A percentile compares a stretch with the other conserved stretches of the same genome.
phyloP scores from a whole-genome alignment of 2,113 vertebrate species.

The Myiopsitta monachus region DNA sequence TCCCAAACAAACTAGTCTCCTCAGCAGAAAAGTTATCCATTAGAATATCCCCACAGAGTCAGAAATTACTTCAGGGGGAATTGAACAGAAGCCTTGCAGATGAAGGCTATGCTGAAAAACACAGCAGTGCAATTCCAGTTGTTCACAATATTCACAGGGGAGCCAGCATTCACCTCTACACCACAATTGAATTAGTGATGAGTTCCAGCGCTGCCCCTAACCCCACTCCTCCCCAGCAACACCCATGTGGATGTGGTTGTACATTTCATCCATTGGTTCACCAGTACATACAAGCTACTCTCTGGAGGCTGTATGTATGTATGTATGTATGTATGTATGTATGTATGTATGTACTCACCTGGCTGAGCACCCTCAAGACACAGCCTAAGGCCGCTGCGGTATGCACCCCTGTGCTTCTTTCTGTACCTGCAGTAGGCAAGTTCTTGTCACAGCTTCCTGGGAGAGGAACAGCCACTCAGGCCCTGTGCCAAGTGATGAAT shows the following conservation, averaged over 20 bases:
- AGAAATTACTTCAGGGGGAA: background rate
- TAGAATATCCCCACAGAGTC: background rate
- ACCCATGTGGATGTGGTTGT: rapidly evolving
- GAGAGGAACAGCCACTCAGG: background rate
- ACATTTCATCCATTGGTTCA: background rate
- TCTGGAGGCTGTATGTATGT: background rate
- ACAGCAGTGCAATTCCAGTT: too few relatives aligned
- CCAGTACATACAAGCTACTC: rapidly evolving
- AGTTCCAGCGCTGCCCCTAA: background rate
- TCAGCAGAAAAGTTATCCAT: background rate
- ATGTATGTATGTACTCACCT: background rate
- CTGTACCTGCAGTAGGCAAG: background rate
- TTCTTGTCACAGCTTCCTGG: background rate
- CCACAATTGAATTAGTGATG: background rate
- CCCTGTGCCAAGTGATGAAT: rapidly evolving
- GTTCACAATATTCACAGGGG: rapidly evolving
- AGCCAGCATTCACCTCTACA: background rate
- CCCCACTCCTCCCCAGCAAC: background rate
- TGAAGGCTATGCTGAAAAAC: background rate
- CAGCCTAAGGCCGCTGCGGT: rapidly evolving
- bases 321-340: background rate
- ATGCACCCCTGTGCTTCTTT: background rate
- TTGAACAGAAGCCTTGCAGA: background rate
- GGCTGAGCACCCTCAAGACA: background rate
- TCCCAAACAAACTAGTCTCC: background rate